Evolutionary conservation across 1,140 invertebrate genomes (phyloP).

Genomic region (Macrosteles quadrilineatus): DNA sequence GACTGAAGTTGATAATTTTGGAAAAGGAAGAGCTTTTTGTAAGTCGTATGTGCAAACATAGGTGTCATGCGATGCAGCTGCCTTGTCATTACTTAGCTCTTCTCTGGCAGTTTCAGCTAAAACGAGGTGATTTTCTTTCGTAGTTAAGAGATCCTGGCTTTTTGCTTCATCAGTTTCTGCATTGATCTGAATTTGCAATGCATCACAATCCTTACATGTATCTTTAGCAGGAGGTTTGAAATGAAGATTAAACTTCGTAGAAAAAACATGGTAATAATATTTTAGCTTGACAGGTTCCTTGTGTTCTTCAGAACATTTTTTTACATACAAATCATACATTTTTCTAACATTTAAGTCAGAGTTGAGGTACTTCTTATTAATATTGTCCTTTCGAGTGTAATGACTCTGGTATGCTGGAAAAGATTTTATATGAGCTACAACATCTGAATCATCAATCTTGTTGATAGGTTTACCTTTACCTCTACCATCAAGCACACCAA

Average conservation of each 20-base stretch:
- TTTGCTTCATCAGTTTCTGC: conserved; percentile 15
- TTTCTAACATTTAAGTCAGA: not conserved
- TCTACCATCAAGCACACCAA: too few relatives aligned
- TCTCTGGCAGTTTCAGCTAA: conserved; percentile 34
- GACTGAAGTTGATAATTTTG: conserved; percentile 39
- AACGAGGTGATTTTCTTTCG: conserved; percentile 38
- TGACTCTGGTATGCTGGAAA: too few relatives aligned
- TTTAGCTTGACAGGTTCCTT: conserved; percentile 50
- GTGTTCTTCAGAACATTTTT: not conserved
- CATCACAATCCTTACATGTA: conserved; percentile 41
- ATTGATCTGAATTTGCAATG: conserved; percentile 33
- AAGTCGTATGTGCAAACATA: conserved; percentile 39
- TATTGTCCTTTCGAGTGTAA: too few relatives aligned
- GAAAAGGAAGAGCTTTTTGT: conserved; percentile 42
- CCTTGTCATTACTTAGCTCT: conserved; percentile 32
- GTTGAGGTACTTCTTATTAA: too few relatives aligned
- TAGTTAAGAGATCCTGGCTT: conserved; percentile 28
- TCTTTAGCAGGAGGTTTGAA: conserved; percentile 51
- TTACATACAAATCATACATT: conserved; percentile 5
- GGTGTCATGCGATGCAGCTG: conserved; percentile 14
- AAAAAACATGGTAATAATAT: conserved; percentile 55
- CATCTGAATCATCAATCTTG: not conserved
- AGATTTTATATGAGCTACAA: not conserved
- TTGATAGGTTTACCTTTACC: too few relatives aligned
- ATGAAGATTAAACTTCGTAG: conserved; percentile 54